Evolutionary conservation across 53 echinoderm and acorn worm species (phyloP), one percentile per base, ranked within the genome.

Genomic region (Echinarachnius parma): DNA sequence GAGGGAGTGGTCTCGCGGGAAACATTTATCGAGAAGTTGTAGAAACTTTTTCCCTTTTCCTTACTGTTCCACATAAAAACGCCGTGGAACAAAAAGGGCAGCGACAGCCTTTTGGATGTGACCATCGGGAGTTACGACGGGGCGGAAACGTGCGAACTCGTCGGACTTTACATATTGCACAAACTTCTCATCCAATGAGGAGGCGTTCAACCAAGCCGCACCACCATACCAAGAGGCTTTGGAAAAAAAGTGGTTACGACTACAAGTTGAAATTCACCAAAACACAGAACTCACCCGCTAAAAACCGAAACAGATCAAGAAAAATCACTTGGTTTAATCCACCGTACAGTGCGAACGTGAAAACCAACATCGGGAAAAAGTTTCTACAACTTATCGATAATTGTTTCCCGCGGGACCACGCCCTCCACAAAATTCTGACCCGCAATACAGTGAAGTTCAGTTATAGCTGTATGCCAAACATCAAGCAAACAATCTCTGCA

Each of bases 271-370:
- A 53, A 2, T 64, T 52, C 77, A 67, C 34, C 16, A 67, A 67
- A 2, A 25, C 42, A 3, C 64, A n/a, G n/a, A n/a, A n/a, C n/a
- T n/a, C n/a, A n/a, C n/a, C n/a, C n/a, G n/a, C n/a, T n/a, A 78
- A 37, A 53, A 67, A 29, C 23, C 28, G 21, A 19, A 78, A 63
- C 64, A 53, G 65, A 21, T 53, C 28, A 21, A 57, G 76, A 29
- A 82, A 55, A 57, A 82, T 76, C n/a, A 64, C 65, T n/a, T 82
- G 82, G 76, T 74, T 64, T 66, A 82, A 82, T 34, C 59, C 82
- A 0, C 82, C 82, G 16, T 82, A 21, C 66, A 82, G 82, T 35
- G 76, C 45, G 45, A 62, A 82, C 34, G 64, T 78, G 23, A 8
- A 64, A 2, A 82, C 82, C 1, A 82, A 82, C 46, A 63, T 82